Evolutionary conservation across 92 coral and sea anemone species (phyloP).

Genomic region (Umimayanthus kanabou): DNA sequence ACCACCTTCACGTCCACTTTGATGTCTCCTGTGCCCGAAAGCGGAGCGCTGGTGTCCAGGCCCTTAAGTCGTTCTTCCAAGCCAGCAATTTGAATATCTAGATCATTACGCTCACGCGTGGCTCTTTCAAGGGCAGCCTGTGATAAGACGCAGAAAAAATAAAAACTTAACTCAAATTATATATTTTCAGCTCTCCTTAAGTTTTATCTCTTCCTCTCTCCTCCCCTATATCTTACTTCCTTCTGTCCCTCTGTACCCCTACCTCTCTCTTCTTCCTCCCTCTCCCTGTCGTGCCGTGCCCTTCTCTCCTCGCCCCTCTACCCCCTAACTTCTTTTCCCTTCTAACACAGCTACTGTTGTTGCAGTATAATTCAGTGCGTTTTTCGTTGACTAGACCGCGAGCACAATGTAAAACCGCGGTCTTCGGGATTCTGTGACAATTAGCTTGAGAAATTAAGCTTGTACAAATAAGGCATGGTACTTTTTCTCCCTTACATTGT

Average conservation of each 20-base stretch:
- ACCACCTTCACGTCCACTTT: slow-evolving; percentile 36
- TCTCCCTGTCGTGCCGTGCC: too few species aligned
- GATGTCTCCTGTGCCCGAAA: slow-evolving; percentile 45
- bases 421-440: not conserved
- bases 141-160: not conserved
- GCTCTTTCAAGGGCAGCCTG: slow-evolving; percentile 51
- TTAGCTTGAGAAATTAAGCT: not conserved
- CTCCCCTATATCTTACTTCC: not conserved
- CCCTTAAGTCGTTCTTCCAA: slow-evolving; percentile 57
- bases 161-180: not conserved
- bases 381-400: too few species aligned
- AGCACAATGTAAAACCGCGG: too few species aligned
- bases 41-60: slow-evolving; percentile 47
- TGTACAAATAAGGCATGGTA: not conserved
- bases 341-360: too few species aligned
- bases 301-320: too few species aligned
- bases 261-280: too few species aligned
- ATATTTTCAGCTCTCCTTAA: not conserved
- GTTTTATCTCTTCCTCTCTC: not conserved
- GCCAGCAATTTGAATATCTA: slow-evolving; percentile 70
- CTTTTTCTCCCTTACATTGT: not conserved
- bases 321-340: too few species aligned
- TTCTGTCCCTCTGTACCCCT: too few species aligned
- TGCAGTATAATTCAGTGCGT: too few species aligned
- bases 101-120: slow-evolving; percentile 69